phyloP scores from a whole-genome alignment of 2,113 vertebrate species.

The Alethe castanea region DNA sequence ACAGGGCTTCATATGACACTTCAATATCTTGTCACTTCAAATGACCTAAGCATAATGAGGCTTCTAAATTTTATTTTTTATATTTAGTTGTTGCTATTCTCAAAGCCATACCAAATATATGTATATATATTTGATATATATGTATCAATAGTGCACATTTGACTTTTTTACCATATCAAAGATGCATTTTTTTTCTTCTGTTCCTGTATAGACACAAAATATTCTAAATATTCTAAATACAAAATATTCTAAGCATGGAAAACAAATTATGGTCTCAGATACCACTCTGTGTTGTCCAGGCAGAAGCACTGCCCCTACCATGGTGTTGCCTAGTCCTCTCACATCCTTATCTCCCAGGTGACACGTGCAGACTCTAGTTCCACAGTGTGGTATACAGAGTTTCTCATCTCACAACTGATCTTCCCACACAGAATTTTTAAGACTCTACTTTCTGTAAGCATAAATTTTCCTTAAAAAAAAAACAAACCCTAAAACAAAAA shows the following conservation, averaged over 20 bases:
- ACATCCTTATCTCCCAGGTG: not conserved
- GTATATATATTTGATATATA: not conserved
- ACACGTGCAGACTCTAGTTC: not conserved
- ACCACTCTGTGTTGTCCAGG: not conserved
- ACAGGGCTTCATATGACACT: not conserved
- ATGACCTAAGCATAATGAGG: not conserved
- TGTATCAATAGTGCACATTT: not conserved
- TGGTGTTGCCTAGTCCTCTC: not conserved
- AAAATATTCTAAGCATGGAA: not conserved
- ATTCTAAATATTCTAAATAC: no score
- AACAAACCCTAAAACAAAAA: accelerated
- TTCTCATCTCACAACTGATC: not conserved
- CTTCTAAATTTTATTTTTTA: not conserved
- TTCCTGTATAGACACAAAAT: not conserved
- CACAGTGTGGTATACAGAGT: not conserved
- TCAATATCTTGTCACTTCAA: not conserved
- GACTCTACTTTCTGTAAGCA: not conserved
- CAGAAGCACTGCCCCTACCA: not conserved
- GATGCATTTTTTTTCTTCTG: not conserved
- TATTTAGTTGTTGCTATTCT: not conserved
- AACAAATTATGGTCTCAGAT: not conserved
- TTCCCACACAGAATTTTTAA: not conserved
- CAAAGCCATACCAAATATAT: not conserved
- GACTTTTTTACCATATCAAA: not conserved
- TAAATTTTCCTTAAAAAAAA: not conserved